Evolutionary conservation across 2,888 invertebrate genomes (phyloP).

Genomic region (Sinelater perroti): DNA sequence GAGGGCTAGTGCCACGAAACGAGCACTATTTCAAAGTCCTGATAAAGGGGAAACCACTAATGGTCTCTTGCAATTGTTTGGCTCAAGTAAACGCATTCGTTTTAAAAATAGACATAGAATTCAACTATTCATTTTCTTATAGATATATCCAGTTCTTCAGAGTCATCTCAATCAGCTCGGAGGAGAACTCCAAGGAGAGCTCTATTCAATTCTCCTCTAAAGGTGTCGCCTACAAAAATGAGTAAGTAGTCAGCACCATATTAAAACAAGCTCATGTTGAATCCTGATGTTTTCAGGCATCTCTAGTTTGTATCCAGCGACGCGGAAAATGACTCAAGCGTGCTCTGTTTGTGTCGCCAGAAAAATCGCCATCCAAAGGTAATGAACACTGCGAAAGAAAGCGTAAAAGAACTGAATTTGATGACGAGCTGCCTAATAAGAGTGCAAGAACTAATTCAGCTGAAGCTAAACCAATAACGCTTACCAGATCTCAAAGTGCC

Average conservation of each 20-base stretch:
- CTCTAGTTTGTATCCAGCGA: slow-evolving; percentile 51
- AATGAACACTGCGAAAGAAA: slow-evolving; percentile 57
- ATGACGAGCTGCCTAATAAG: slow-evolving; percentile 57
- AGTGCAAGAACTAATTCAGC: slow-evolving; percentile 69
- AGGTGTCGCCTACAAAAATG: slow-evolving; percentile 32
- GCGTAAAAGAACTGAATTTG: slow-evolving; percentile 62
- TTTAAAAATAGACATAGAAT: not conserved
- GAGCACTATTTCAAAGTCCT: slow-evolving; percentile 80
- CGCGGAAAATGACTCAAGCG: slow-evolving; percentile 65
- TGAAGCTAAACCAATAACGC: slow-evolving; percentile 16
- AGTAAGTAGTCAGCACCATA: no score
- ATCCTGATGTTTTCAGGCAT: slow-evolving; percentile 40
- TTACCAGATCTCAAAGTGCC: slow-evolving; percentile 9
- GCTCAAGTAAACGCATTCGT: slow-evolving; percentile 9
- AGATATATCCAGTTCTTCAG: not conserved
- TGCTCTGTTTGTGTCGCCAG: slow-evolving; percentile 72
- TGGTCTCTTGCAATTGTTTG: slow-evolving; percentile 13
- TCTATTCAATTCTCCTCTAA: slow-evolving; percentile 47
- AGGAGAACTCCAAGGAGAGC: slow-evolving; percentile 53
- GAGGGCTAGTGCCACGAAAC: slow-evolving; percentile 62
- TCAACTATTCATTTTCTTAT: slow-evolving; percentile 1
- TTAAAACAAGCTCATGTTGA: no score
- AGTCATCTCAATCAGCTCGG: slow-evolving; percentile 42
- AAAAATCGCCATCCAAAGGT: slow-evolving; percentile 52
- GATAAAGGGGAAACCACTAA: slow-evolving; percentile 30